Conservation (phyloP, 2,113 vertebrate species). For the Trachemys scripta region DNA sequence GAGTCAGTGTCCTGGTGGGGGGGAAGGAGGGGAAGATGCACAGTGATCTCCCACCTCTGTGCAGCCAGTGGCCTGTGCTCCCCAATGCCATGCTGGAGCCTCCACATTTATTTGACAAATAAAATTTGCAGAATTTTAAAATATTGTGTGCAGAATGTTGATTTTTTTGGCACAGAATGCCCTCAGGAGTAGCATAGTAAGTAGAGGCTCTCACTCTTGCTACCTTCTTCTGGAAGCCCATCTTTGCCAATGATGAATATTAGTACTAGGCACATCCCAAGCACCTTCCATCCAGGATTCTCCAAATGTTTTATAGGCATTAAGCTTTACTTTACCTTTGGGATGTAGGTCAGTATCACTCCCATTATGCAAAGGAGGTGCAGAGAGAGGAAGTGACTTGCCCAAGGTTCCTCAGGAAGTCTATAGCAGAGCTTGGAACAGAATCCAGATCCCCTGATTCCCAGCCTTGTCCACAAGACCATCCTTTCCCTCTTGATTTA, state of each 20-base stretch:
- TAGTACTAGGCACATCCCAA: background rate
- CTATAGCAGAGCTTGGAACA: background rate
- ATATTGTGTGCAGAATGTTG: too few relatives aligned
- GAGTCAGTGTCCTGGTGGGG: too few relatives aligned
- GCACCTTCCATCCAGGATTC: background rate
- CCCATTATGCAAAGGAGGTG: background rate
- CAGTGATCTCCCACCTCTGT: too few relatives aligned
- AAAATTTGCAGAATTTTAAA: too few relatives aligned
- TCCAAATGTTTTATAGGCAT: background rate
- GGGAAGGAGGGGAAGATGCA: too few relatives aligned
- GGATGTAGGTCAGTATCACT: background rate
- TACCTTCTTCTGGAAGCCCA: background rate
- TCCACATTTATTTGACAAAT: too few relatives aligned
- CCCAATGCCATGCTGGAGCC: too few relatives aligned
- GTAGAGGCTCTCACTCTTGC: background rate
- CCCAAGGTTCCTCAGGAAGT: background rate
- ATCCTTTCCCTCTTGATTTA: background rate
- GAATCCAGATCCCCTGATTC: background rate
- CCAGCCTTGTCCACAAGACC: background rate
- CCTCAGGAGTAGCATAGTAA: background rate
- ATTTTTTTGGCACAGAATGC: too few relatives aligned
- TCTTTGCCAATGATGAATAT: background rate
- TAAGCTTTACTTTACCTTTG: background rate
- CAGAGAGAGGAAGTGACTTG: background rate
- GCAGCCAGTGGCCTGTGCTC: too few relatives aligned